A percentile compares a stretch with the other conserved stretches of the same genome.
Conservation (phyloP, 2,113 vertebrate genomes). For the Actenoides lindsayi region DNA sequence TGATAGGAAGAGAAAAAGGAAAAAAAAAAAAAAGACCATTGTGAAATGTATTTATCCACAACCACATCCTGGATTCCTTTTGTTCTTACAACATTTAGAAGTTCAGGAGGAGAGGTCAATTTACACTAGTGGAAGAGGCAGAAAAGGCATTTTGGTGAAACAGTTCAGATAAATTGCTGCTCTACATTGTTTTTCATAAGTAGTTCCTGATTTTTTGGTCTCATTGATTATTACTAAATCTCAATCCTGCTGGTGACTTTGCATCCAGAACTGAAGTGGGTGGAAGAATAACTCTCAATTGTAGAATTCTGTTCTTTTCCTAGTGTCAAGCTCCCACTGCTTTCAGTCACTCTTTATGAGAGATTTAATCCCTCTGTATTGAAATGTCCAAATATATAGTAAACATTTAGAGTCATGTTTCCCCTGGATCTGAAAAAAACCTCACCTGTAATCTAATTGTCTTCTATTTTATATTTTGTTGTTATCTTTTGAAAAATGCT, state of each 20-base stretch:
- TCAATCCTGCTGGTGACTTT: neutral
- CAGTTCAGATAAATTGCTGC: neutral
- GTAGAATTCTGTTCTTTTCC: neutral
- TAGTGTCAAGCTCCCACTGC: neutral
- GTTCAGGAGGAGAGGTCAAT: neutral
- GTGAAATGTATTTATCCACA: neutral
- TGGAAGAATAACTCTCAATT: neutral
- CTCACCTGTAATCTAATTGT: neutral
- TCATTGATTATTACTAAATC: neutral
- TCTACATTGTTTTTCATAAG: neutral
- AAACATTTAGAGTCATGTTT: conserved; percentile 10
- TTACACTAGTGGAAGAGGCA: neutral
- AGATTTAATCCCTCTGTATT: neutral
- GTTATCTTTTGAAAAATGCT: neutral
- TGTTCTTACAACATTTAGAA: neutral
- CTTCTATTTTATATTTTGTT: neutral
- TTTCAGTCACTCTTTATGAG: neutral
- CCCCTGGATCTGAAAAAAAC: neutral
- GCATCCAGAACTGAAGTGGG: neutral
- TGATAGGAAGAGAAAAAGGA: neutral
- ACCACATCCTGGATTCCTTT: neutral
- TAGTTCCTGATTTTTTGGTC: neutral
- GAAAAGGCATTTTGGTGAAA: neutral
- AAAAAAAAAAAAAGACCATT: rapidly evolving
- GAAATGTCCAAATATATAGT: neutral